Evolutionary conservation across 2,113 vertebrate species (phyloP).

Genomic region (Arvicanthis niloticus): DNA sequence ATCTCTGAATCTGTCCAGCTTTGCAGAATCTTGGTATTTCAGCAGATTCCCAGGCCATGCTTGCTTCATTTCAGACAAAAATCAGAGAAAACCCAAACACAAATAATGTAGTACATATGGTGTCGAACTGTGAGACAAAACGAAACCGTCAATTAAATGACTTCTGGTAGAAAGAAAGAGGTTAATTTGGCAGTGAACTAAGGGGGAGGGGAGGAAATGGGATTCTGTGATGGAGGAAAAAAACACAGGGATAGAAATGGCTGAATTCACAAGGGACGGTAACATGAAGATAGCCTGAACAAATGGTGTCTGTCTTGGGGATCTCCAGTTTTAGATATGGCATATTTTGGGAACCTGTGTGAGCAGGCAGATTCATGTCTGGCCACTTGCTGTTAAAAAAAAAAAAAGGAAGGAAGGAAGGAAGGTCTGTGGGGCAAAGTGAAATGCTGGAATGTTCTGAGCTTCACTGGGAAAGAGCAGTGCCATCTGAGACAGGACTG

Average conservation of each 20-base stretch:
- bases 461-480: not conserved
- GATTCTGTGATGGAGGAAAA: not conserved
- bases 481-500: not conserved
- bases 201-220: not conserved
- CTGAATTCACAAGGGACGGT: not conserved
- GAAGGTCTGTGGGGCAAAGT: not conserved
- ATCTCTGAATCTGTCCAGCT: not conserved
- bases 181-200: constrained; percentile 9
- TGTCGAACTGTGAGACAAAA: constrained; percentile 20
- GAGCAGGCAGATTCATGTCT: not conserved
- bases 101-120: not conserved
- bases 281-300: not conserved
- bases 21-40: not conserved
- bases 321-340: not conserved
- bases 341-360: not conserved
- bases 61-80: constrained; percentile 51
- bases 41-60: not conserved
- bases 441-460: not conserved
- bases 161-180: not conserved
- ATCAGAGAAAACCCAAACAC: constrained; percentile 58
- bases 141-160: not conserved
- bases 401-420: not conserved
- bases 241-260: not conserved
- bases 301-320: not conserved
- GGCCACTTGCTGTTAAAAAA: not conserved